These are phyloP conservation scores for Pocillopora damicornis DNA, from an alignment of 64 coral and sea anemone genomes.

Conservation along the genomic window DNA sequence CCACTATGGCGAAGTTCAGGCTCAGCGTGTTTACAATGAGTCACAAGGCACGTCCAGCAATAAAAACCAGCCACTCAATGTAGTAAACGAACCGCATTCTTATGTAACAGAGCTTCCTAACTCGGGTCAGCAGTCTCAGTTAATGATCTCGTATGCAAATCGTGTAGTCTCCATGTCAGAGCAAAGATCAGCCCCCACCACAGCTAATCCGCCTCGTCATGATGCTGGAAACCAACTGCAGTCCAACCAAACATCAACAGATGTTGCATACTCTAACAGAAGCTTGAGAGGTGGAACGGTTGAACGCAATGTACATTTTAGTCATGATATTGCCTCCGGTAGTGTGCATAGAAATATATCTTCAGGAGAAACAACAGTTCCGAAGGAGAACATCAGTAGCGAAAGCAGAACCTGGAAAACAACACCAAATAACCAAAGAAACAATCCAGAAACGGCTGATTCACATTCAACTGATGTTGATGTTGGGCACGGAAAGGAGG, in stretches of 20 bases:
- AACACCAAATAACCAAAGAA: not conserved
- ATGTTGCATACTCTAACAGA: not conserved
- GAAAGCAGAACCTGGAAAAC: not conserved
- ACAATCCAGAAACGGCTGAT: not conserved
- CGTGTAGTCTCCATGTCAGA: not conserved
- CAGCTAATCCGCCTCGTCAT: not conserved
- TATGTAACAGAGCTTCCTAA: not conserved
- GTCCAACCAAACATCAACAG: not conserved
- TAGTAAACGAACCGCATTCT: not conserved
- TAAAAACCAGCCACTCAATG: not conserved
- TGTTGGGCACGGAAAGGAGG: too few relatives aligned
- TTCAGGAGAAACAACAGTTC: not conserved
- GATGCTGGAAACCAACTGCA: not conserved
- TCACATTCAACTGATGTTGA: too few relatives aligned
- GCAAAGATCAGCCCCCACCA: not conserved
- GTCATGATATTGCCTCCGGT: not conserved
- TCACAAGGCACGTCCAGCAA: not conserved
- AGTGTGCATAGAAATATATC: not conserved
- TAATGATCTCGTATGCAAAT: not conserved
- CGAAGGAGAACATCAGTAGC: not conserved
- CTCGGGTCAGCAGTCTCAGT: not conserved
- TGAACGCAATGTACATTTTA: not conserved
- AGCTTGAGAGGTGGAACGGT: not conserved
- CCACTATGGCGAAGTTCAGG: not conserved
- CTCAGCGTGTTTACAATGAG: slow-evolving; percentile 1